Evolutionary conservation across 2,888 invertebrate species (phyloP).

Genomic region (Aricia artaxerxes): DNA sequence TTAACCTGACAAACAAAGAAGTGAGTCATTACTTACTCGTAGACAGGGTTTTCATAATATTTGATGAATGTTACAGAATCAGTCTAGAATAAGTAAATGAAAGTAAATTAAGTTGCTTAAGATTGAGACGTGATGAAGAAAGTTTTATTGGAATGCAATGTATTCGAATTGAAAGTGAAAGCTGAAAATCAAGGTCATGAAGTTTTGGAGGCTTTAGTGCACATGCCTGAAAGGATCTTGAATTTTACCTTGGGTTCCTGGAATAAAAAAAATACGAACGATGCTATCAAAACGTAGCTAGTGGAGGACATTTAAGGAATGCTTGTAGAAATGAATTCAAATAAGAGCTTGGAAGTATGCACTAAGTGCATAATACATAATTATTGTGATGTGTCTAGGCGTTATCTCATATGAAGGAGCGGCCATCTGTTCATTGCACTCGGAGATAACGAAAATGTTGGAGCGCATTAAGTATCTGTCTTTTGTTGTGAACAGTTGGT

Average conservation of each 20-base stretch:
- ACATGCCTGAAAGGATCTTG: neutral
- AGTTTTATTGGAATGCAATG: slow-evolving; percentile 13
- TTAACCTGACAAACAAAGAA: slow-evolving; percentile 11
- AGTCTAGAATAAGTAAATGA: neutral
- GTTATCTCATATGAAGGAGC: slow-evolving; percentile 33
- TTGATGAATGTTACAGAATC: neutral
- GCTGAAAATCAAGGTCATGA: slow-evolving; percentile 8
- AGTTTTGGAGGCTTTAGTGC: neutral
- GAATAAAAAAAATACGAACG: neutral
- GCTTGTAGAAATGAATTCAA: neutral
- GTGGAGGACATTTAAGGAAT: neutral
- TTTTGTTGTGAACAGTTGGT: slow-evolving; percentile 63
- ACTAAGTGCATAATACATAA: neutral
- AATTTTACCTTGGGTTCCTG: neutral
- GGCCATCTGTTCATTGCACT: slow-evolving; percentile 79
- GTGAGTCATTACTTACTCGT: slow-evolving; percentile 11
- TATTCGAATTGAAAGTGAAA: slow-evolving; percentile 5
- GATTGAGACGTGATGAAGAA: neutral
- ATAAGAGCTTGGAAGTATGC: neutral
- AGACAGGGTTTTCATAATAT: slow-evolving; percentile 20
- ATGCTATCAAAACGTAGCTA: neutral
- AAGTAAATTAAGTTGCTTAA: neutral
- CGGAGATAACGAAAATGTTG: slow-evolving; percentile 76
- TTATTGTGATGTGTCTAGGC: slow-evolving; percentile 18
- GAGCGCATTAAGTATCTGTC: slow-evolving; percentile 70